Percentiles rank a stretch among this genome's conserved stretches.
These are phyloP conservation scores for Muscidifurax raptorellus DNA, from an alignment of 1,140 invertebrate species.

Conservation along the genomic window DNA sequence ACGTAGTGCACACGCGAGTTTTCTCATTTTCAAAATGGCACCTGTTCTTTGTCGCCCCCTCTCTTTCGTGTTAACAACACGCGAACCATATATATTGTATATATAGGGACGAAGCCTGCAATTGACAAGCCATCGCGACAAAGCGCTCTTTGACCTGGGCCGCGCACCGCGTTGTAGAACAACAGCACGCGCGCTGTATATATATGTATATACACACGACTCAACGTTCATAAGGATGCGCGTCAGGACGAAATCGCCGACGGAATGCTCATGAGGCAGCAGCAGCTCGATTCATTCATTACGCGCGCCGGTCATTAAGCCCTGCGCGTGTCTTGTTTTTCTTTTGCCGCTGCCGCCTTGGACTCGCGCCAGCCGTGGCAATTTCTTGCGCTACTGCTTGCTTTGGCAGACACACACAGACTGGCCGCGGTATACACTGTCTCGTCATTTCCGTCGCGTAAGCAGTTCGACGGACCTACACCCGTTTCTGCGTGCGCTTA, in stretches of 20 bases:
- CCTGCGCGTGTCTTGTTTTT: conserved; percentile 1
- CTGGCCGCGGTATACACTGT: not conserved
- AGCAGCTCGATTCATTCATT: not conserved
- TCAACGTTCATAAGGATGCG: not conserved
- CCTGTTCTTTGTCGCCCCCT: not conserved
- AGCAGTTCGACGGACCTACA: not conserved
- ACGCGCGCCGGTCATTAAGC: not conserved
- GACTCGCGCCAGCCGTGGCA: not conserved
- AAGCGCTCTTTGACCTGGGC: not conserved
- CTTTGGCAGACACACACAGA: not conserved
- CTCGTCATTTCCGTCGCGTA: not conserved
- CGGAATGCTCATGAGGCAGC: not conserved
- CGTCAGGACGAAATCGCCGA: not conserved
- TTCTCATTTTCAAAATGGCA: not conserved
- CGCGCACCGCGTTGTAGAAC: too few relatives aligned
- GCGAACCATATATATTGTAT: not conserved
- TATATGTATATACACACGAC: not conserved
- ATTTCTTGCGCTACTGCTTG: not conserved
- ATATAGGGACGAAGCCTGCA: not conserved
- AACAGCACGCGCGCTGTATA: too few relatives aligned
- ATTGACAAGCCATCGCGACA: not conserved
- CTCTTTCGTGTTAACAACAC: not conserved
- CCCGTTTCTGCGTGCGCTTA: not conserved
- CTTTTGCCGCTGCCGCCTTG: not conserved
- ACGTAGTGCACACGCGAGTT: not conserved